These are phyloP conservation scores for Deroptyus accipitrinus DNA, from an alignment of 2,113 vertebrate species.

Conservation along the genomic window DNA sequence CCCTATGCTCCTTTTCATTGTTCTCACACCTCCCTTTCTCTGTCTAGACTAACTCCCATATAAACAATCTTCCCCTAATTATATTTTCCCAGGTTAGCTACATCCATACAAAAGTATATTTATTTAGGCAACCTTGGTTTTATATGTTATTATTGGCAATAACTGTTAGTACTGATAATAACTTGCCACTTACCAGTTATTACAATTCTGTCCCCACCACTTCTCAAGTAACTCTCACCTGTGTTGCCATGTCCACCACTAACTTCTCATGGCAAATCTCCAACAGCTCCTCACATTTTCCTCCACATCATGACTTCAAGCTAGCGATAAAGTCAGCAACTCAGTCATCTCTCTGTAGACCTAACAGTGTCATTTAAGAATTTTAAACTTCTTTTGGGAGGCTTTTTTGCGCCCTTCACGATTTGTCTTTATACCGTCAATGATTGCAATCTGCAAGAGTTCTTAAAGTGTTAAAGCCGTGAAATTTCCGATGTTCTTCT, in stretches of 20 bases:
- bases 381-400: background rate
- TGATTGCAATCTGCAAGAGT: background rate
- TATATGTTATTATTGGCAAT: background rate
- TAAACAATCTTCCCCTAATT: background rate
- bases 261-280: background rate
- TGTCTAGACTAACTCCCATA: background rate
- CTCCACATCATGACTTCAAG: background rate
- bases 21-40: background rate
- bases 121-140: background rate
- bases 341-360: background rate
- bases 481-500: background rate
- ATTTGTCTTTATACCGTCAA: background rate
- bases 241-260: background rate
- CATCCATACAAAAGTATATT: background rate
- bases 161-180: background rate
- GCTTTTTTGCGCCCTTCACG: background rate
- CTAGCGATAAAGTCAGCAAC: background rate
- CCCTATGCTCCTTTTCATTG: background rate
- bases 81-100: background rate
- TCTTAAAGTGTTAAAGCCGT: background rate
- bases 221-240: background rate
- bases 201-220: background rate
- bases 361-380: background rate
- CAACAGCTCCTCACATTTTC: background rate
- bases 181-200: background rate